Evolutionary conservation across 2,113 vertebrate species (phyloP).

Genomic region (Colius striatus): DNA sequence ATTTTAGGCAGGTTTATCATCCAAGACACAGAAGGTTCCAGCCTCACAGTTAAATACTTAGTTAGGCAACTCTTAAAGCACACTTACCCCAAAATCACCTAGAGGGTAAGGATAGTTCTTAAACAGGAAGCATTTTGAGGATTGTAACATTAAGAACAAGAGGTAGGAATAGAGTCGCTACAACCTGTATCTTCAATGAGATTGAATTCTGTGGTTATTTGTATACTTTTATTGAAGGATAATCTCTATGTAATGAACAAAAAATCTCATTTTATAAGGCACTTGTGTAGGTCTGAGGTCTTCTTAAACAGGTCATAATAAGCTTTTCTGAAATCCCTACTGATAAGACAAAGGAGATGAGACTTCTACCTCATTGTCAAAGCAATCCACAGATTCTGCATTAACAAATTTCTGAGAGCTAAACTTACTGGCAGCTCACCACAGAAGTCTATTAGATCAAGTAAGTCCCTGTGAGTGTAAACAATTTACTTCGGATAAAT

Average conservation of each 20-base stretch:
- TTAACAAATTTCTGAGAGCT: neutral
- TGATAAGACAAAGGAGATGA: neutral
- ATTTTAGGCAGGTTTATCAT: slow-evolving; percentile 53
- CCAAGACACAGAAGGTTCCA: slow-evolving; percentile 13
- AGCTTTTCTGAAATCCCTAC: neutral
- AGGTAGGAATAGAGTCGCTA: neutral
- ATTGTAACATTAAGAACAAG: neutral
- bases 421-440: neutral
- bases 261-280: neutral
- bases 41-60: slow-evolving; percentile 32
- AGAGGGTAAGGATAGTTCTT: neutral
- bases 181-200: neutral
- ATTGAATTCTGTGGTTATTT: neutral
- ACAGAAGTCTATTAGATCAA: neutral
- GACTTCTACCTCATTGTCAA: neutral
- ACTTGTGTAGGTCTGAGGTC: neutral
- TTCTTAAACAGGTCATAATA: neutral
- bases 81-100: neutral
- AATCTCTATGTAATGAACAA: neutral
- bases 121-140: neutral
- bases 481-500: neutral
- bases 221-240: neutral
- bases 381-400: neutral
- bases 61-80: slow-evolving; percentile 38
- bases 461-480: neutral